Evolutionary conservation across 92 coral and sea anemone species (phyloP).

Genomic region (Phymanthus crucifer): DNA sequence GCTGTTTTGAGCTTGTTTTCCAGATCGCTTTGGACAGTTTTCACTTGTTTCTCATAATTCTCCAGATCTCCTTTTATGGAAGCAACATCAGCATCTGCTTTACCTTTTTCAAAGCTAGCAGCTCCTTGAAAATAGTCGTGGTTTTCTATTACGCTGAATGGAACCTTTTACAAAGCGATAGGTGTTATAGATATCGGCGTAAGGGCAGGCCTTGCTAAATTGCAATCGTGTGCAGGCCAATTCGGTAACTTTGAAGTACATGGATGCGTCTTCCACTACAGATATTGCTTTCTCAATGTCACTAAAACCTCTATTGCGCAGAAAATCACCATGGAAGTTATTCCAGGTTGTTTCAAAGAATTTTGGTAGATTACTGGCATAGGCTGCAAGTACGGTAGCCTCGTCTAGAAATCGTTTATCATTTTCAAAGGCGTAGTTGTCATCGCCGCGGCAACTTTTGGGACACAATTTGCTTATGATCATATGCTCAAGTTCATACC

Average conservation of each 20-base stretch:
- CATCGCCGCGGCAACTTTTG: not conserved
- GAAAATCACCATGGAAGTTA: not conserved
- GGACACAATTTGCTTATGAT: no score
- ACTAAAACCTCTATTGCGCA: not conserved
- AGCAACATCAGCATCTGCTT: conserved; percentile 48
- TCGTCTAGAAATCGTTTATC: not conserved
- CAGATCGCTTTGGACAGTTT: conserved; percentile 17
- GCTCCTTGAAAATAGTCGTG: conserved; percentile 36
- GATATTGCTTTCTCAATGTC: not conserved
- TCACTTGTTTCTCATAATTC: conserved; percentile 11
- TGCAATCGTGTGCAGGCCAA: not conserved
- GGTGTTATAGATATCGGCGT: not conserved
- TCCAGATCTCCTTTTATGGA: conserved; percentile 44
- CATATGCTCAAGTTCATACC: not conserved
- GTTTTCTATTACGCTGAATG: conserved; percentile 34
- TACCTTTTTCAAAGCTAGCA: conserved; percentile 51
- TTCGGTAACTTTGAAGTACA: not conserved
- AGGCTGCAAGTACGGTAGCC: not conserved
- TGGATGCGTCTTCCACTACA: not conserved
- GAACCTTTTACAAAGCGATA: not conserved
- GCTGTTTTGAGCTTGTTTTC: conserved; percentile 10
- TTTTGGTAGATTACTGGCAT: not conserved
- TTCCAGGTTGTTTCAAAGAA: not conserved
- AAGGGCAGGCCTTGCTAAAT: not conserved
- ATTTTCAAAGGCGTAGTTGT: not conserved